A percentile compares a stretch with the other conserved stretches of the same genome.
Evolutionary conservation across 2,113 vertebrate genomes (phyloP).

Genomic region (Dromaius novaehollandiae): DNA sequence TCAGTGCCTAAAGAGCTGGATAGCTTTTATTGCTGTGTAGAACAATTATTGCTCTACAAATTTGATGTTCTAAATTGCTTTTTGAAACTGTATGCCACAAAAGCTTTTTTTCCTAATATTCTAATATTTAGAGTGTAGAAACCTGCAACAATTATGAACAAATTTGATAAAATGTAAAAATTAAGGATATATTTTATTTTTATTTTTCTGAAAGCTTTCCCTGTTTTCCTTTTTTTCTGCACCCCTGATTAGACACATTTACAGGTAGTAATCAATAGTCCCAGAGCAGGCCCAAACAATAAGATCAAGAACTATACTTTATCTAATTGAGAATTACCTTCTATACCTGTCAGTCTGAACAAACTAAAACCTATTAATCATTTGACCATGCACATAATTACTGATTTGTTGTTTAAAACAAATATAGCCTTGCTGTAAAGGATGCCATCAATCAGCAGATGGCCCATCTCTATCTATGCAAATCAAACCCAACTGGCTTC

Average conservation of each 20-base stretch:
- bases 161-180: not conserved
- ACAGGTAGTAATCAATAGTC: conserved; percentile 28
- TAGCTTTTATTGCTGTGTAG: not conserved
- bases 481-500: not conserved
- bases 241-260: not conserved
- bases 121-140: not conserved
- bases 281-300: conserved; percentile 3
- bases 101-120: not conserved
- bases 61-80: not conserved
- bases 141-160: not conserved
- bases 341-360: conserved; percentile 8
- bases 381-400: conserved; percentile 35
- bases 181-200: not conserved
- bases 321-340: conserved; percentile 9
- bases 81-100: not conserved
- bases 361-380: conserved; percentile 37
- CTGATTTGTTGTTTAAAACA: conserved; percentile 45
- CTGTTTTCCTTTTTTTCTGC: not conserved
- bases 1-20: not conserved
- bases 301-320: conserved; percentile 31
- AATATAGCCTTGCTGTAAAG: conserved; percentile 36
- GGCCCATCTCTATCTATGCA: not conserved
- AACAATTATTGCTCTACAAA: not conserved
- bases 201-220: not conserved
- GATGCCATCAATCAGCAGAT: conserved; percentile 42